A percentile compares a stretch with the other conserved stretches of the same genome.
These are phyloP conservation scores for Montipora efflorescens DNA, from an alignment of 64 coral and sea anemone genomes.

Conservation along the genomic window DNA sequence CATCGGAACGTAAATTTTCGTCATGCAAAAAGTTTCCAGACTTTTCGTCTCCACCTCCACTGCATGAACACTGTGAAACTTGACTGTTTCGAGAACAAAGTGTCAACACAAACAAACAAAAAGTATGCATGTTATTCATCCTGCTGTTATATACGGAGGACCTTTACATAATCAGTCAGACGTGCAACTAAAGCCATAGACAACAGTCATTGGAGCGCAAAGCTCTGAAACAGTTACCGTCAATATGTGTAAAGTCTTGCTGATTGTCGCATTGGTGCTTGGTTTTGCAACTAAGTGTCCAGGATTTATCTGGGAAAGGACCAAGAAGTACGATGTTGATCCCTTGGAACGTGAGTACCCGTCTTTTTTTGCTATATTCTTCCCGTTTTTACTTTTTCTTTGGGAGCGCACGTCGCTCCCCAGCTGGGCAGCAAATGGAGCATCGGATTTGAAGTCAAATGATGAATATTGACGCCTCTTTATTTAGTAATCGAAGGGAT, in stretches of 20 bases:
- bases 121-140: neutral
- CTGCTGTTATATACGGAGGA: neutral
- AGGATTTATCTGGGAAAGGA: conserved; percentile 25
- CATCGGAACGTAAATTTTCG: neutral
- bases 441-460: too few relatives aligned
- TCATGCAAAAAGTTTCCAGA: neutral
- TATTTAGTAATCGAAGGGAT: too few relatives aligned
- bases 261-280: neutral
- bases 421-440: too few relatives aligned
- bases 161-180: neutral
- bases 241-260: neutral
- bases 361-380: neutral
- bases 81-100: conserved; percentile 5
- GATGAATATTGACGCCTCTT: too few relatives aligned
- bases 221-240: neutral
- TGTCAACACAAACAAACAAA: conserved; percentile 1
- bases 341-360: neutral
- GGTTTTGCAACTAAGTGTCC: neutral
- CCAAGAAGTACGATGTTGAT: neutral
- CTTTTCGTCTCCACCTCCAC: neutral
- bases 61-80: neutral
- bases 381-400: neutral
- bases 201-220: neutral
- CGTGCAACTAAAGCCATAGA: neutral
- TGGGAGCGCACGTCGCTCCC: too few relatives aligned